Evolutionary conservation across 1,140 invertebrate genomes (phyloP).

Genomic region (Halictus rubicundus): DNA sequence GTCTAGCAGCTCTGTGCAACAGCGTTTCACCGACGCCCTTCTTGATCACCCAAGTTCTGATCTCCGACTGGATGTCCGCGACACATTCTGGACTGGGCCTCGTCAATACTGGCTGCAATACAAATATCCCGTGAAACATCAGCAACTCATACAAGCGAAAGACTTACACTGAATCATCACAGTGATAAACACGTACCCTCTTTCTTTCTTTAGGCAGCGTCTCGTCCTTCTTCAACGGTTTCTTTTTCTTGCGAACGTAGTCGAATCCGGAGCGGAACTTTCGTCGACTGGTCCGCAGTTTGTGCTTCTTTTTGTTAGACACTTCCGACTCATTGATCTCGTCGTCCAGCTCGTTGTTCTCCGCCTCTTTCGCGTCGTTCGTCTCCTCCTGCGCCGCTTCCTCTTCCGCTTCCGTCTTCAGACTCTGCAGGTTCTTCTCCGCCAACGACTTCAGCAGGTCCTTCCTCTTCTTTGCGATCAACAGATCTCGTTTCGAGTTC

Average conservation of each 20-base stretch:
- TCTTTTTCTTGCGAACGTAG: conserved; percentile 94
- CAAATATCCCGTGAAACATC: conserved; percentile 9
- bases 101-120: conserved; percentile 71
- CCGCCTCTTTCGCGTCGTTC: conserved; percentile 72
- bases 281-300: conserved; percentile 81
- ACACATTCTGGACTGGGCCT: conserved; percentile 85
- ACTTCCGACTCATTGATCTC: conserved; percentile 73
- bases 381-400: conserved; percentile 69
- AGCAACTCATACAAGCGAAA: neutral
- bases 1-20: conserved; percentile 92
- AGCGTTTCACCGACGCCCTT: conserved; percentile 96
- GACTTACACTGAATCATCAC: neutral
- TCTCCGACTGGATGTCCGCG: conserved; percentile 90
- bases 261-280: conserved; percentile 90
- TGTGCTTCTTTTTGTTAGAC: conserved; percentile 79
- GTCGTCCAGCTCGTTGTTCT: conserved; percentile 68
- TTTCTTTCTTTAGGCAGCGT: conserved; percentile 75
- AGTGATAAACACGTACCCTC: conserved; percentile 68
- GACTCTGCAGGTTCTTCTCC: conserved; percentile 74
- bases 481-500: conserved; percentile 80
- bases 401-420: conserved; percentile 74
- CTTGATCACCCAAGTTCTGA: conserved; percentile 94
- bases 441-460: conserved; percentile 81
- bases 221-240: conserved; percentile 79
- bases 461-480: conserved; percentile 81